A percentile compares a stretch with the other conserved stretches of the same genome.
Conservation (phyloP, 2,797 vertebrate species). For the Scomberomorus guttatus region DNA sequence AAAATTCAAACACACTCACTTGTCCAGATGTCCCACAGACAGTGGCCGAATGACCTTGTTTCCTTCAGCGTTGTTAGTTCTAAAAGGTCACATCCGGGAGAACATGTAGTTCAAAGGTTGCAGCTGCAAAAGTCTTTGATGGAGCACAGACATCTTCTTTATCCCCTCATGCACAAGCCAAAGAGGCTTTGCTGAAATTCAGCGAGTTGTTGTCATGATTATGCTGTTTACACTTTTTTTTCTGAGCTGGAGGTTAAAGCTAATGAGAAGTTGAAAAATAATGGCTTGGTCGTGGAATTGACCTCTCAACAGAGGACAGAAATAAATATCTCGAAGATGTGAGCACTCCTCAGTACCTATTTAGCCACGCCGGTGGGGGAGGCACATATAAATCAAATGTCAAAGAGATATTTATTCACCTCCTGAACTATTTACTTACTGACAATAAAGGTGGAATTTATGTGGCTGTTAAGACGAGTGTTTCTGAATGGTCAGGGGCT, state of each 20-base stretch:
- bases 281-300: conserved; percentile 15
- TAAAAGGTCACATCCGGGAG: conserved; percentile 27
- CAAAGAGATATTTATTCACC: conserved; percentile 70
- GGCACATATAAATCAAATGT: conserved; percentile 59
- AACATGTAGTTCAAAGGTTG: conserved; percentile 31
- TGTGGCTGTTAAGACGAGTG: conserved; percentile 67
- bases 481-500: conserved; percentile 62
- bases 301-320: conserved; percentile 46
- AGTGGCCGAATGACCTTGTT: neutral
- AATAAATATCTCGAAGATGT: conserved; percentile 48
- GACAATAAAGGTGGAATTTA: conserved; percentile 76
- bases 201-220: neutral
- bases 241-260: conserved; percentile 22
- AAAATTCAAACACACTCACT: neutral
- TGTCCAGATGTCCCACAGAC: conserved; percentile 17
- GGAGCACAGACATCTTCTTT: neutral
- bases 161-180: neutral
- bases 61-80: conserved; percentile 10
- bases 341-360: conserved; percentile 25
- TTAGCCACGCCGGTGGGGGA: conserved; percentile 11
- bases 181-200: neutral
- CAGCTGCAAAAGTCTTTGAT: conserved; percentile 34
- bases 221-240: conserved; percentile 14
- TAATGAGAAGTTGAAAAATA: conserved; percentile 54
- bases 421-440: conserved; percentile 74